A percentile compares a stretch with the other conserved stretches of the same genome.
phyloP scores from a whole-genome alignment of 2,113 vertebrate species.

The Apus apus region DNA sequence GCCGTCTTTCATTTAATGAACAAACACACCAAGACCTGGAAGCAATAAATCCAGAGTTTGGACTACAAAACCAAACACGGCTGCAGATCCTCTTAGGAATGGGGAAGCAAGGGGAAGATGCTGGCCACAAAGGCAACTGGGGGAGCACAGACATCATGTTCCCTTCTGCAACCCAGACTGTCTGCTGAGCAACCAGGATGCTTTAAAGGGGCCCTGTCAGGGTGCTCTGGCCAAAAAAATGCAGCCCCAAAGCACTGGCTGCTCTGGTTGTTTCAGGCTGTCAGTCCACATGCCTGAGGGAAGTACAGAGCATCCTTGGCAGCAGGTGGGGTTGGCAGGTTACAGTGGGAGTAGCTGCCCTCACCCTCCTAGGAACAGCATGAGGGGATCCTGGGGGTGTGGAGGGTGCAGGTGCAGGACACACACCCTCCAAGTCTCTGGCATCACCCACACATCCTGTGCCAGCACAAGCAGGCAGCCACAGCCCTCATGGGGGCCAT shows the following conservation, averaged over 20 bases:
- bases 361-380: neutral
- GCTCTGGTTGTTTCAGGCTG: neutral
- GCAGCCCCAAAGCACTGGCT: neutral
- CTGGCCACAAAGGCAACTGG: neutral
- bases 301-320: neutral
- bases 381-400: neutral
- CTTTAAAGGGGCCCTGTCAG: neutral
- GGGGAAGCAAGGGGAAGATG: neutral
- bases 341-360: neutral
- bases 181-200: neutral
- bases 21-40: constrained; percentile 58
- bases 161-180: neutral
- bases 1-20: constrained; percentile 16
- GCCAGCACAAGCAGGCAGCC: neutral
- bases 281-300: neutral
- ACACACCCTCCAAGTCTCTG: rapidly evolving
- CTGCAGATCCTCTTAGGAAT: neutral
- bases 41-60: constrained; percentile 56
- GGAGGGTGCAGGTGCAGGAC: neutral
- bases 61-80: constrained; percentile 38
- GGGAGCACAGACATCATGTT: neutral
- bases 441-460: rapidly evolving
- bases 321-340: neutral
- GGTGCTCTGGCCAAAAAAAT: neutral
- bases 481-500: rapidly evolving